A percentile compares a stretch with the other conserved stretches of the same genome.
Evolutionary conservation across 2,888 invertebrate genomes (phyloP).

Genomic region (Spilarctia lutea): DNA sequence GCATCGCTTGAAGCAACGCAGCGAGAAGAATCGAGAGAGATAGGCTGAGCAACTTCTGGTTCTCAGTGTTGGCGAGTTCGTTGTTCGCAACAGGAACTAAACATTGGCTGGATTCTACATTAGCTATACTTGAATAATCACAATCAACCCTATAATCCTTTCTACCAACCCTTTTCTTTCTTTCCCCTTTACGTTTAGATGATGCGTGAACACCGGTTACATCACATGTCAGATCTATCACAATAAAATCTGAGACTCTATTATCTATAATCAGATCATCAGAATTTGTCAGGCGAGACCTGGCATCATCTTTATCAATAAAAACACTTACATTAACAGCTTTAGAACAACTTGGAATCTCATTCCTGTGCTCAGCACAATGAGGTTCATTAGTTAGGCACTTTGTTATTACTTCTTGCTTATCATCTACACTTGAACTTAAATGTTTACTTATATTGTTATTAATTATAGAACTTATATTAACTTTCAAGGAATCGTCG

Average conservation of each 20-base stretch:
- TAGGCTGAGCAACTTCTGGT: slow-evolving; percentile 86
- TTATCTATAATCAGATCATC: slow-evolving; percentile 53
- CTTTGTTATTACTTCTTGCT: slow-evolving; percentile 73
- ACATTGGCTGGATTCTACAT: slow-evolving; percentile 71
- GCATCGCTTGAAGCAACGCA: slow-evolving; percentile 87
- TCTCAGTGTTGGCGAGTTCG: slow-evolving; percentile 77
- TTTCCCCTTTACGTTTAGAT: slow-evolving; percentile 53
- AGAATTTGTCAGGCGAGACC: slow-evolving; percentile 49
- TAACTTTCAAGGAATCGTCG: slow-evolving; percentile 74
- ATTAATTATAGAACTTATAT: slow-evolving; percentile 62
- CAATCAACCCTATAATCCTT: slow-evolving; percentile 68
- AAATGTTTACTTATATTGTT: slow-evolving; percentile 58
- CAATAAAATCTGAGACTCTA: slow-evolving; percentile 72
- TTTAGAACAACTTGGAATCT: slow-evolving; percentile 82
- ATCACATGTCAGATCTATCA: slow-evolving; percentile 82
- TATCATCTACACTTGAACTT: slow-evolving; percentile 62
- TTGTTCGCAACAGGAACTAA: slow-evolving; percentile 81
- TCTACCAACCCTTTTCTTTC: slow-evolving; percentile 61
- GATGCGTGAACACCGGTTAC: slow-evolving; percentile 65
- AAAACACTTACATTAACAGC: slow-evolving; percentile 71
- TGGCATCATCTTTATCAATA: slow-evolving; percentile 57
- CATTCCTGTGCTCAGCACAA: slow-evolving; percentile 76
- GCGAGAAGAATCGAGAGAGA: slow-evolving; percentile 88
- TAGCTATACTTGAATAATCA: slow-evolving; percentile 74
- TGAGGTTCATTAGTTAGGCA: slow-evolving; percentile 80